Base-by-base conservation (phyloP, 1,140 invertebrate genomes). In the Drosophila pandora region DNA sequence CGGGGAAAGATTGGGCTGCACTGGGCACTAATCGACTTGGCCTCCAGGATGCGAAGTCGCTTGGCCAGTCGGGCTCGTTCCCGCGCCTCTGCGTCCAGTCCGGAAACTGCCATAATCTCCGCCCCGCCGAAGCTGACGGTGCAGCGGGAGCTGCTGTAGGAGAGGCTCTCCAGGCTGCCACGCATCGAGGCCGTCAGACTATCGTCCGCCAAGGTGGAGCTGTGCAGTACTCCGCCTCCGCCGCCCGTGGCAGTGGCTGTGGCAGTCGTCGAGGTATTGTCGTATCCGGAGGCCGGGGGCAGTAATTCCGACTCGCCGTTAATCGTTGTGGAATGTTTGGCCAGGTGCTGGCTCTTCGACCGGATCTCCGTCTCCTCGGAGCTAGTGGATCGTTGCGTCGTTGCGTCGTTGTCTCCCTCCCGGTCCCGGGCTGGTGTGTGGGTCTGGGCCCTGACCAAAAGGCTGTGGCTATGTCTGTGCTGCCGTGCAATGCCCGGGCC, bases 11-110 rank as follows among this genome's bases (percentile, higher is more conserved):
- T 82, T 41, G 91, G 91, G 50, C 91, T 92, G 45, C 90, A 91
- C 54, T 91, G 91, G 23, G 91, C 91, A 32, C 91, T 92, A 4
- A 92, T 92, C 4, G 91, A 92, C 39, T 90, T 90, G 12, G 91
- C 91, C 49, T 92, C 91, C 23, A 92, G 68, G 10, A 92, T 82
- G 32, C 87, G 90, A 52, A 90, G 58, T 7, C 89, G 55, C 49
- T 87, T 87, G 52, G 80, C 79, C 21, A 90, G 48, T 10, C 85
- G 73, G 17, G 61, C 60, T 1, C 79, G 74, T 7, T 90, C 89
- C 2, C 87, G 57, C 5, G 75, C 78, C 7, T 77, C 83, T 3
- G 74, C 59, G 41, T 90, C 90, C 13, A 48, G 58, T 0, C 68
- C 61, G 0, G 47, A 25, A 0, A 75, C 13, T 9, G 79, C 60